Evolutionary conservation across 1,140 invertebrate genomes (phyloP).

Genomic region (Drosophila pachea): DNA sequence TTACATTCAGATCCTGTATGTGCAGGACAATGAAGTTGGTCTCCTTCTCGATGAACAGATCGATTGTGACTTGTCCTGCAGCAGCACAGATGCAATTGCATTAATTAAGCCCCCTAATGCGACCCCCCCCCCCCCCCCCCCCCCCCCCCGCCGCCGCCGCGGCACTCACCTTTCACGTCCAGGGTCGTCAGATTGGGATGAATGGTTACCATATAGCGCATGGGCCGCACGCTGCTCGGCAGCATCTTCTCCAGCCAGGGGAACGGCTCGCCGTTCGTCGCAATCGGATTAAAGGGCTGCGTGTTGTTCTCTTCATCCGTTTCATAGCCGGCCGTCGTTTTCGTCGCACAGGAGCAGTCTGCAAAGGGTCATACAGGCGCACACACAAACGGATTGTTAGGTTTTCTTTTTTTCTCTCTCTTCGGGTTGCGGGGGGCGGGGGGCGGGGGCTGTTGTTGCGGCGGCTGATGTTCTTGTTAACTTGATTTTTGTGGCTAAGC

Average conservation of each 20-base stretch:
- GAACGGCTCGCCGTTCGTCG: constrained; percentile 89
- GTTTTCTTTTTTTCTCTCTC: no score
- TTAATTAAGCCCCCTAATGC: constrained; percentile 1
- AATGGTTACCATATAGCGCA: constrained; percentile 92
- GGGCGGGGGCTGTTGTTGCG: not conserved
- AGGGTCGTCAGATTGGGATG: constrained; percentile 96
- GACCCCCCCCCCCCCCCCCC: no score
- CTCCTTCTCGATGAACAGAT: constrained; percentile 89
- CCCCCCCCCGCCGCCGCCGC: no score
- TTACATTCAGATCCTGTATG: constrained; percentile 92
- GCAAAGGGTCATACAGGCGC: constrained; percentile 48
- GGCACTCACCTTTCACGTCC: constrained; percentile 88
- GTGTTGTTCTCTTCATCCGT: constrained; percentile 83
- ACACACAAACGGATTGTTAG: constrained; percentile 34
- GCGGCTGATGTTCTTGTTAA: no score
- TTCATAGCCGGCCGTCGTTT: constrained; percentile 83
- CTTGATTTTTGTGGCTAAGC: constrained; percentile 49
- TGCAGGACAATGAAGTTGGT: constrained; percentile 95
- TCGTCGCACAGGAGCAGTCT: constrained; percentile 87
- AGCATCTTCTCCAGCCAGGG: constrained; percentile 94
- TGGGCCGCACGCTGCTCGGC: constrained; percentile 88
- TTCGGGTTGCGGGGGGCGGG: no score
- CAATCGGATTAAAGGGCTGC: constrained; percentile 83
- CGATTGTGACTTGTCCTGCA: constrained; percentile 90
- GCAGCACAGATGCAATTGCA: constrained; percentile 42